These are phyloP conservation scores for Drosophila cracens DNA, from an alignment of 2,888 invertebrate genomes.

Conservation along the genomic window DNA sequence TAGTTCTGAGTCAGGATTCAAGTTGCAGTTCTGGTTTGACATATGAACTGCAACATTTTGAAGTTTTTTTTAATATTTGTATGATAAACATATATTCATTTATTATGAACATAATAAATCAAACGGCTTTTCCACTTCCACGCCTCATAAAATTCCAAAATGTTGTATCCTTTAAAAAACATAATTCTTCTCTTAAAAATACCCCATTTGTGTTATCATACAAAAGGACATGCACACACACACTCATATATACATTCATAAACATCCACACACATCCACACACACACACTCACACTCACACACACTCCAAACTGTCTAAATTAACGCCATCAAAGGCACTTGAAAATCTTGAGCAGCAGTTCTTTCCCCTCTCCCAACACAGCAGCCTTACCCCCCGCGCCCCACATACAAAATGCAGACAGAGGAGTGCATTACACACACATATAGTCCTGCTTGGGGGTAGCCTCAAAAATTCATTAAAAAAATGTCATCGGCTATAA, in stretches of 20 bases:
- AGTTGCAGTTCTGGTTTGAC: background rate
- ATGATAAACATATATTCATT: background rate
- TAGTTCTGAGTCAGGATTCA: background rate
- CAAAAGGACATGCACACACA: slow-evolving; percentile 34
- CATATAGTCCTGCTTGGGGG: slow-evolving; percentile 27
- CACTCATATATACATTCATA: background rate
- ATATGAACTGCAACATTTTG: background rate
- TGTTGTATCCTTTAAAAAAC: background rate
- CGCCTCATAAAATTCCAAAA: background rate
- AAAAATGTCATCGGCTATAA: slow-evolving; percentile 65
- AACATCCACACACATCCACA: slow-evolving; percentile 13
- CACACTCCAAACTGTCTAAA: slow-evolving; percentile 46
- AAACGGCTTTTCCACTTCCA: no score
- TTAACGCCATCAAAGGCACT: slow-evolving; percentile 41
- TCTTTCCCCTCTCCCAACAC: background rate
- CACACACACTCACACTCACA: slow-evolving; percentile 9
- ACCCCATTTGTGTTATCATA: background rate
- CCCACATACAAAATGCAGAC: slow-evolving; percentile 26
- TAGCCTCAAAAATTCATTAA: slow-evolving; percentile 56
- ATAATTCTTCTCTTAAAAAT: slow-evolving; percentile 2
- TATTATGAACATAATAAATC: background rate
- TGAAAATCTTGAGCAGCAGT: slow-evolving; percentile 17
- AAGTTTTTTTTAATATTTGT: background rate
- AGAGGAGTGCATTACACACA: slow-evolving; percentile 23
- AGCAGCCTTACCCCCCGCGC: background rate